phyloP scores from a whole-genome alignment of 2,888 invertebrate genomes.

The Mythimna loreyi region DNA sequence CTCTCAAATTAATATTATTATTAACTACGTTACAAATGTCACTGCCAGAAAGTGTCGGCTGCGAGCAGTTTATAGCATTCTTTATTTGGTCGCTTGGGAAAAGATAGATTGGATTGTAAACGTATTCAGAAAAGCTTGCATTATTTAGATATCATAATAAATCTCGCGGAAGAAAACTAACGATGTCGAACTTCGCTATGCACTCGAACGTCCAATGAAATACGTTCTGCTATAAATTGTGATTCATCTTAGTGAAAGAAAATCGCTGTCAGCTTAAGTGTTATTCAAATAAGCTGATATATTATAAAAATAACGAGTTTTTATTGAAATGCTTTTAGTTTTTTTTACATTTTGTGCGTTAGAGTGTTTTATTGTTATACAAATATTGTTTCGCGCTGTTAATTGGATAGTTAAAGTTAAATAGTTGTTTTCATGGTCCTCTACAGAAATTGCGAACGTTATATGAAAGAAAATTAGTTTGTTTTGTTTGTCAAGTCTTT shows the following conservation, averaged over 20 bases:
- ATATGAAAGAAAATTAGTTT: background rate
- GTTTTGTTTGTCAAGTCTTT: background rate
- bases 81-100: conserved; percentile 41
- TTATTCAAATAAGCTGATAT: conserved; percentile 46
- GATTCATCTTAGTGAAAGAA: conserved; percentile 38
- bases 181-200: conserved; percentile 38
- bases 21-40: conserved; percentile 38
- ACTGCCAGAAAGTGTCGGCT: conserved; percentile 27
- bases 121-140: conserved; percentile 49
- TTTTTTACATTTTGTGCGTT: conserved; percentile 38
- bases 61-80: conserved; percentile 45
- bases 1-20: conserved; percentile 32
- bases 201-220: conserved; percentile 41
- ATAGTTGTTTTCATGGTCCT: conserved; percentile 1
- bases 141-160: conserved; percentile 56
- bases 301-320: conserved; percentile 21
- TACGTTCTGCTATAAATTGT: conserved; percentile 42
- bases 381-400: conserved; percentile 26
- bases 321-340: conserved; percentile 45
- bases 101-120: conserved; percentile 62
- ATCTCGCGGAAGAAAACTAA: conserved; percentile 47
- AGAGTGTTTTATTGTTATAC: conserved; percentile 43
- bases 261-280: conserved; percentile 22
- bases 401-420: conserved; percentile 22
- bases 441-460: background rate